A percentile compares a stretch with the other conserved stretches of the same genome.
These are phyloP conservation scores for Camponotus pennsylvanicus DNA, from an alignment of 1,140 invertebrate genomes.

Conservation along the genomic window DNA sequence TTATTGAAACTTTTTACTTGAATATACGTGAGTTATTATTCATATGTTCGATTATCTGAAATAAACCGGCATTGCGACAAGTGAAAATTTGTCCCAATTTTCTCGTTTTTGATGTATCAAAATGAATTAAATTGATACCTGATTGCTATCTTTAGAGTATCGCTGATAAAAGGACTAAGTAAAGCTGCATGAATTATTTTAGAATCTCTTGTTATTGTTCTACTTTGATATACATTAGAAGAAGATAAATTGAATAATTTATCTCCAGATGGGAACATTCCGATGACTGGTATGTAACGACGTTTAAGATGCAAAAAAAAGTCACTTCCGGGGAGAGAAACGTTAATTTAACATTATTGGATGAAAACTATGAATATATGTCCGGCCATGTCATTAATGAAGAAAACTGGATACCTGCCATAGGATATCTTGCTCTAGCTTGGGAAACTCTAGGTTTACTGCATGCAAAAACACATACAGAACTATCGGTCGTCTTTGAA, in stretches of 20 bases:
- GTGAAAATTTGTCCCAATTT: background rate
- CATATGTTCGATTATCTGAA: background rate
- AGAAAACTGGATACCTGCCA: conserved; percentile 95
- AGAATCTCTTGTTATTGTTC: conserved; percentile 77
- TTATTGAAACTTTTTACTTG: background rate
- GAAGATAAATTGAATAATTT: conserved; percentile 79
- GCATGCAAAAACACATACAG: conserved; percentile 89
- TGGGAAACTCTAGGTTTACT: conserved; percentile 96
- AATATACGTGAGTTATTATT: background rate
- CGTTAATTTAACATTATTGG: conserved; percentile 88
- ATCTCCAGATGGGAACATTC: conserved; percentile 96
- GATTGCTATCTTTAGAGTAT: background rate
- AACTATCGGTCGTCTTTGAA: conserved; percentile 94
- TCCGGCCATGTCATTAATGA: conserved; percentile 95
- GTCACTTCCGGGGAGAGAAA: conserved; percentile 89
- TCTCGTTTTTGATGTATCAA: background rate
- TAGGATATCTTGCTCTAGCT: conserved; percentile 93
- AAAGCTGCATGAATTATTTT: background rate
- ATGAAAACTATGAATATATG: conserved; percentile 92
- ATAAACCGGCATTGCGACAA: background rate
- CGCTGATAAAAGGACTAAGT: background rate
- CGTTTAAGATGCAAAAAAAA: conserved; percentile 88
- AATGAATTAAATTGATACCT: background rate
- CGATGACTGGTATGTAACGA: conserved; percentile 90
- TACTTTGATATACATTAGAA: conserved; percentile 90